Evolutionary conservation across 64 coral and sea anemone species (phyloP).

Genomic region (Pachyseris speciosa): DNA sequence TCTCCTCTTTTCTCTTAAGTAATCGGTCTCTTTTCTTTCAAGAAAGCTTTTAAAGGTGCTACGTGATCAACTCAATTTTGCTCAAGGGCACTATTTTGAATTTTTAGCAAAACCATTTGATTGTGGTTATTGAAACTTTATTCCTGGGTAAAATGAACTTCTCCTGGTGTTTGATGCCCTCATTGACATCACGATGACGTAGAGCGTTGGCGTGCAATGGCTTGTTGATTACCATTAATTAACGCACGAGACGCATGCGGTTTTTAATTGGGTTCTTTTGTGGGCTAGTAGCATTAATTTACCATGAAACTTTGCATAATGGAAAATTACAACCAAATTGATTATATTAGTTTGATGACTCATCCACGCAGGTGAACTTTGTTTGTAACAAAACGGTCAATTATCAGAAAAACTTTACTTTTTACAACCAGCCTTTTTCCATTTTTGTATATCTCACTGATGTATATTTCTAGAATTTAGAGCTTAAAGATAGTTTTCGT

Average conservation of each 20-base stretch:
- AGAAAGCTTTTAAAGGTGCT: no score
- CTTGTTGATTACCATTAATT: not conserved
- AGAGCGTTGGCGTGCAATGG: slow-evolving; percentile 7
- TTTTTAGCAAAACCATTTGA: no score
- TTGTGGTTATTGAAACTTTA: no score
- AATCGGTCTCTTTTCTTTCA: no score
- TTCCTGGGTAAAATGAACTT: not conserved
- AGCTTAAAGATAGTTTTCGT: no score
- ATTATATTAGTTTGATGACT: not conserved
- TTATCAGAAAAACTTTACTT: no score
- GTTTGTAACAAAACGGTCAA: not conserved
- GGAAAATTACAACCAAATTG: not conserved
- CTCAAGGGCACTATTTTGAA: no score
- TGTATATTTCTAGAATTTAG: no score
- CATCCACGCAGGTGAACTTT: not conserved
- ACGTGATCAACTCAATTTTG: no score
- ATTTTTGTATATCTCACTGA: not conserved
- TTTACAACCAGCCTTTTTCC: not conserved
- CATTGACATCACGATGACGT: slow-evolving; percentile 9
- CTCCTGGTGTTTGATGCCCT: not conserved
- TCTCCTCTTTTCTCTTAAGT: no score
- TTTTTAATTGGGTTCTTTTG: not conserved
- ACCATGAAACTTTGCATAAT: not conserved
- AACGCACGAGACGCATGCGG: not conserved
- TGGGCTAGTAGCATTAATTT: not conserved